Percentiles rank a stretch among this genome's conserved stretches.
Conservation (phyloP, 2,797 vertebrate species). For the Nyctibius grandis region DNA sequence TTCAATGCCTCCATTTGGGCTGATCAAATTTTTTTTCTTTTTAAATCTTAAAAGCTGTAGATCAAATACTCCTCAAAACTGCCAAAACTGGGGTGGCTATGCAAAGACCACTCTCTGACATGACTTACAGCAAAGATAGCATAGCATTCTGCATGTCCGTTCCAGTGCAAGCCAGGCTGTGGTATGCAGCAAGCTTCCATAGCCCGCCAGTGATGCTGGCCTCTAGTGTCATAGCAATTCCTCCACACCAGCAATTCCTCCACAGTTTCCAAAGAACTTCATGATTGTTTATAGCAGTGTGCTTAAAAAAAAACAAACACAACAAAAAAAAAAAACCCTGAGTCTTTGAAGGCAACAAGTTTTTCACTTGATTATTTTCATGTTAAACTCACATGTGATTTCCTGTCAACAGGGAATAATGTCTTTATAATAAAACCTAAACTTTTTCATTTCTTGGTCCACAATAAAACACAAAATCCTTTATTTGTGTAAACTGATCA, state of each 20-base stretch:
- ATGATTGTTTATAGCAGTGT: not conserved
- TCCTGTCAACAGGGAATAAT: not conserved
- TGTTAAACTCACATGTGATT: not conserved
- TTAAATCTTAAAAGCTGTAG: not conserved
- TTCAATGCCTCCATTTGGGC: rapidly evolving
- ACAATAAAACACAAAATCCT: not conserved
- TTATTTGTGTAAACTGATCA: not conserved
- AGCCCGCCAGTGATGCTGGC: not conserved
- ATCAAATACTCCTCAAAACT: not conserved
- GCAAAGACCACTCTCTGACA: not conserved
- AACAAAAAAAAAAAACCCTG: not conserved
- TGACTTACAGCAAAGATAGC: not conserved
- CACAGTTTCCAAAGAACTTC: not conserved
- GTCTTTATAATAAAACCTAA: not conserved
- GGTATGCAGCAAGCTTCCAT: not conserved
- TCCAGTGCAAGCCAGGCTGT: not conserved
- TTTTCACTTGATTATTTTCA: not conserved
- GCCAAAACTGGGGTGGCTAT: not conserved
- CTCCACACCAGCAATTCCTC: not conserved
- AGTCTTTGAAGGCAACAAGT: not conserved
- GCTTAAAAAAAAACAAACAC: not conserved
- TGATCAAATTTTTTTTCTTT: not conserved
- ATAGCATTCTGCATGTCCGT: not conserved
- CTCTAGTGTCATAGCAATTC: not conserved
- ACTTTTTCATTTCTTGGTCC: not conserved